Evolutionary conservation across 2,113 vertebrate genomes (phyloP), one percentile per base, ranked within the genome.

Genomic region (Melanostigma gelatinosum): DNA sequence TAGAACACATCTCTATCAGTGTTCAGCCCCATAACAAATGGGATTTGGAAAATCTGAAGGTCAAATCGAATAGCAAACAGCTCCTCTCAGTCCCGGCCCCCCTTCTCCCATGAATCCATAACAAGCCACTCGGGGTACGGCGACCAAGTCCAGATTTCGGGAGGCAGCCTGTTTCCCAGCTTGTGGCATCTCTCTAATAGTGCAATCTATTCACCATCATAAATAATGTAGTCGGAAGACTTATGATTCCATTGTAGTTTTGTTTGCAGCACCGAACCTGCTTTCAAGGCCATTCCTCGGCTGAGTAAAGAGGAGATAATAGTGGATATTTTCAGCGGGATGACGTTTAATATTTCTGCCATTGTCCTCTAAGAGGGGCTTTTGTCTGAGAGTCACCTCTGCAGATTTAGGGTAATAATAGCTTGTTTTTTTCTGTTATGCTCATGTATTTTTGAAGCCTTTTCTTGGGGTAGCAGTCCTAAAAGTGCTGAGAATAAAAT

Each of bases 11-110:
- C 67, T 90, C 68, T 68, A 90, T 91, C 85, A 82, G 75, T 64
- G 50, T 85, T 91, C 77, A 87, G 88, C 76, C 60, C 80, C 88
- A 75, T 89, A 82, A 90, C 88, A 90, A 92, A 91, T 89, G 87
- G 70, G 89, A 87, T 90, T 89, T 82, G 74, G 81, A 60, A 29
- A 88, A 91, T 90, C 83, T 93, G 89, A 93, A 92, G 92, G 90
- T 93, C 90, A 92, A 86, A 88, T 91, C 62, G 40, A 88, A 91
- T 80, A 77, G 85, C 84, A 90, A 93, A 87, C 86, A 80, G 69
- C 72, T 57, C 65, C 77, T 88, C 75, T 85, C 69, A 77, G 83
- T 65, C 63, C 27, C 38, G 13, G 32, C 27, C 64, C 58, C 52
- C 7, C 20, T 54, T 73, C 85, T 85, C 77, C 77, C 36, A 79